Evolutionary conservation across 2,113 vertebrate genomes (phyloP).

Genomic region (Centropus bengalensis): DNA sequence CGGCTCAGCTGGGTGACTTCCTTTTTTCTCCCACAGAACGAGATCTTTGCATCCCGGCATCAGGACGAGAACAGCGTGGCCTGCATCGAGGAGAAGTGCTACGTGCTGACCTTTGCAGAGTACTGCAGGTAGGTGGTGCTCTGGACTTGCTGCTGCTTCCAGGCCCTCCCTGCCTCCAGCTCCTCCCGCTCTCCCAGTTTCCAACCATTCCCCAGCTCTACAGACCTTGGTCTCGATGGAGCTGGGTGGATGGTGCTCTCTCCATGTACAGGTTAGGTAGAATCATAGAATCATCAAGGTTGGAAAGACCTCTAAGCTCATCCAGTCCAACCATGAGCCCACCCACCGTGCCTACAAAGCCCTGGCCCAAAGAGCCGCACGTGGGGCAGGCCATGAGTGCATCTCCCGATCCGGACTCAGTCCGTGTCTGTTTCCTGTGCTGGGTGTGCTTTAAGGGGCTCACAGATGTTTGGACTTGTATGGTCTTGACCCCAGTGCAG

Average conservation of each 20-base stretch:
- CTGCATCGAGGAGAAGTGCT: conserved; percentile 99
- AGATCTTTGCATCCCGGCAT: conserved; percentile 97
- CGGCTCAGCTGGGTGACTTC: neutral
- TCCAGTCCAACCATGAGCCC: no score
- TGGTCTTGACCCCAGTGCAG: neutral
- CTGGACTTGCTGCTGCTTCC: neutral
- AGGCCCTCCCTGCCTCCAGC: neutral
- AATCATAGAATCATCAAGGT: no score
- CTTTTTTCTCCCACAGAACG: conserved; percentile 84
- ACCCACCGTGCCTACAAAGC: no score
- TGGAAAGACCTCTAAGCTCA: no score
- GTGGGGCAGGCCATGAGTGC: no score
- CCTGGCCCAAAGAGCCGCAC: no score
- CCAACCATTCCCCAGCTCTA: neutral
- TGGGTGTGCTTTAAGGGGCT: neutral
- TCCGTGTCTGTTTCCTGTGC: rapidly evolving
- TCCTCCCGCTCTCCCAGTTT: neutral
- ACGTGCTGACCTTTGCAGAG: conserved; percentile 96
- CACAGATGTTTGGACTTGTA: rapidly evolving
- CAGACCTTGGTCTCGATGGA: neutral
- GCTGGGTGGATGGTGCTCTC: neutral
- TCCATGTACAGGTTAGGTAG: rapidly evolving
- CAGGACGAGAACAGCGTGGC: conserved; percentile 98
- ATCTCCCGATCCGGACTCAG: neutral
- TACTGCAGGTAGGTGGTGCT: conserved; percentile 93